Evolutionary conservation across 2,888 invertebrate species (phyloP), one percentile per base, ranked within the genome.

Genomic region (Andrena camellia): DNA sequence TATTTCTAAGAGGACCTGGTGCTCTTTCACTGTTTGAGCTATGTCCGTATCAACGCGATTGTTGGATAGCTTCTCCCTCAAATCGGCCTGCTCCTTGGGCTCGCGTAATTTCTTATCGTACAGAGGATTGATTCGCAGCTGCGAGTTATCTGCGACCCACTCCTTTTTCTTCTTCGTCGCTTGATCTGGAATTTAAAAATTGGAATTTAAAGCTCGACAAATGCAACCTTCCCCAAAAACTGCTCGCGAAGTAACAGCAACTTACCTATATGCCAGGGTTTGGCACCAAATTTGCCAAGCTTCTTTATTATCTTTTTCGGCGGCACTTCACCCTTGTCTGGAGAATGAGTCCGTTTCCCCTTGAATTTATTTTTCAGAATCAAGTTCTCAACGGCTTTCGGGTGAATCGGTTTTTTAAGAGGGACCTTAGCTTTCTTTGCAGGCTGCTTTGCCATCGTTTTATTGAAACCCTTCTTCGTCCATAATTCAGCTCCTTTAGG

Each of bases 1-100:
- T 54, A 92, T 89, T 60, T 92, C 92, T 0, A 94, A 84, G 13
- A 92, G 78, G 23, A 71, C 76, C n/a, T 92, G 92, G 64, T 92
- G 92, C 42, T 92, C 91, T 54, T 92, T 91, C 2, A 93, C 90
- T 52, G 92, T 92, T 13, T 92, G 90, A 31, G 90, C 84, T n/a
- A 93, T 77, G 26, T 90, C 91, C 17, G 90, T 87, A 60, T 93
- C 92, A 2, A 86, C 70, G 7, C 92, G 87, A 63, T 89, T 90
- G 29, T 83, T 88, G 2, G 92, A 91, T 2, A 94, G 81, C 76
- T 90, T 91, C 42, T 90, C 88, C 10, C 93, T 84, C 52, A 93
- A 81, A 84, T 94, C 93, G 13, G 84, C 75, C 63, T 89, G 88
- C 60, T 89, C 89, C 50, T 89, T 91, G 10, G 84, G 78, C 0